Base-by-base conservation (phyloP, 64 coral and sea anemone species). In the Platygyra sinensis region DNA sequence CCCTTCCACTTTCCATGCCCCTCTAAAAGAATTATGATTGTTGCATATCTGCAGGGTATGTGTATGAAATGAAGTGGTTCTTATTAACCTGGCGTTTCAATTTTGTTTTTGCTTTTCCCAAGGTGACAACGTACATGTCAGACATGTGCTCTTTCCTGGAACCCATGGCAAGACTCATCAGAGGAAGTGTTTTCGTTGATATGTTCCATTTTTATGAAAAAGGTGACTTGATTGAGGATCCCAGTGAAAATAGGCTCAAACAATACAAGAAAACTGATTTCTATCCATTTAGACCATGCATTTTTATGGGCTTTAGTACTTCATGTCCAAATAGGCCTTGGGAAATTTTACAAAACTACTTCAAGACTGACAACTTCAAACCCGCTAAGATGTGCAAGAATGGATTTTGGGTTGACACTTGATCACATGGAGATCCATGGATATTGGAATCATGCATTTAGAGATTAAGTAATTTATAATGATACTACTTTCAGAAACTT, bases 281-380 rank as follows among this genome's bases (percentile, higher is more conserved):
- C 46, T 90, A 55, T 33, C 89, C 89, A 1, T 46, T 90, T 32
- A 81, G 73, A 60, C 64, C 51, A 3, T 90, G 89, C 32, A 72
- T 77, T 77, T n/a, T 90, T 0, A 90, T 60, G 79, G 89, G 89
- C 13, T 15, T 90, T 76, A 54, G 54, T 65, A 81, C 78, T 17
- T 82, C 31, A 65, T 90, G 89, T 54, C 89, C 89, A n/a, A 57
- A 73, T 27, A 90, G 25, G 13, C 78, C 78, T 24, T 10, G 39
- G 20, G 81, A 82, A 81, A 7, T 82, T 17, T 67, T 90, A 55
- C 79, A 73, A 60, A 73, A 55, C 12, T 82, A 80, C 60, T 90
- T 82, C 73, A 22, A 24, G 7, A 52, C 77, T 12, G 63, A 90
- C n/a, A 74, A 24, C n/a, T 32, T 72, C 52, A 72, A 49, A 60